Evolutionary conservation across 2,888 invertebrate species (phyloP).

Genomic region (Aquatica leii): DNA sequence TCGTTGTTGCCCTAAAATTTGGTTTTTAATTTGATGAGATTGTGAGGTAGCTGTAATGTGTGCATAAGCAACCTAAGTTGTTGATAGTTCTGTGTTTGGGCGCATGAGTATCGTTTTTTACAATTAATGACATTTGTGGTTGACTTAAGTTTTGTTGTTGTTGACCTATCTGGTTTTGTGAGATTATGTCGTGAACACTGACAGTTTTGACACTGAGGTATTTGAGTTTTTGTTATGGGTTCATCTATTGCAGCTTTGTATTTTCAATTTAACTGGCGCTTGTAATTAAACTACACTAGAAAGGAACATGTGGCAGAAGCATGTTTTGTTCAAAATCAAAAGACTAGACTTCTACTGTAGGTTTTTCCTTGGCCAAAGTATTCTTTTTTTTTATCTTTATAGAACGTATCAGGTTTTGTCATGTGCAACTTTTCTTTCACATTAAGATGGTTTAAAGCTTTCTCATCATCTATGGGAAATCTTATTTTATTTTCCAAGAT

Average conservation of each 20-base stretch:
- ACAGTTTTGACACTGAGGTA: slow-evolving; percentile 19
- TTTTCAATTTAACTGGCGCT: too few species aligned
- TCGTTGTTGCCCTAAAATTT: not conserved
- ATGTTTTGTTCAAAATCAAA: too few species aligned
- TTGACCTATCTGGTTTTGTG: not conserved
- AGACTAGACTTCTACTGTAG: too few species aligned
- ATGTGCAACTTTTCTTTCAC: too few species aligned
- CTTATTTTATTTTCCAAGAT: too few species aligned
- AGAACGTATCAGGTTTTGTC: too few species aligned
- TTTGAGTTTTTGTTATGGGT: slow-evolving; percentile 10
- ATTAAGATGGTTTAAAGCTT: too few species aligned
- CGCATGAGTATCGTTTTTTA: not conserved
- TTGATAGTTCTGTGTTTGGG: not conserved
- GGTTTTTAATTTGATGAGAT: slow-evolving; percentile 9
- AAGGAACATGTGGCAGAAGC: too few species aligned
- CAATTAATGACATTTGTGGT: not conserved
- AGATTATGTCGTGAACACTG: slow-evolving; percentile 6
- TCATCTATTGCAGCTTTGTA: slow-evolving; percentile 9
- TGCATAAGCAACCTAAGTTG: not conserved
- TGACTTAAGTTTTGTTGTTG: not conserved
- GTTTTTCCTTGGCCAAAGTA: too few species aligned
- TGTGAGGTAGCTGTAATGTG: not conserved
- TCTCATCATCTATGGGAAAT: too few species aligned
- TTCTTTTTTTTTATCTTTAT: too few species aligned
- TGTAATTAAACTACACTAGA: too few species aligned